Evolutionary conservation across 2,113 vertebrate species (phyloP).

Genomic region (Pogona vitticeps): DNA sequence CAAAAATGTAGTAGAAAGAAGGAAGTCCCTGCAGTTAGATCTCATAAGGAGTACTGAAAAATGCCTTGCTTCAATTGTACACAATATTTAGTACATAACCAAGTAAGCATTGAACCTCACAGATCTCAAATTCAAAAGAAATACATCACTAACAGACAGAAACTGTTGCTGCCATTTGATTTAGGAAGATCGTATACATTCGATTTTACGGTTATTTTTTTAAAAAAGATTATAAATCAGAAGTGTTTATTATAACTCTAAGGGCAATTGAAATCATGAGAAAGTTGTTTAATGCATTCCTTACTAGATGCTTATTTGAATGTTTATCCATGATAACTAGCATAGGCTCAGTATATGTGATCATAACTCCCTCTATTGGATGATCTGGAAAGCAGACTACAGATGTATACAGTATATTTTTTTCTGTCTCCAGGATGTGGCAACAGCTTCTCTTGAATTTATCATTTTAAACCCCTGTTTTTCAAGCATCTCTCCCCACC

Average conservation of each 20-base stretch:
- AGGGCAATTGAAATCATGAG: not conserved
- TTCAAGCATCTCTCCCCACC: not conserved
- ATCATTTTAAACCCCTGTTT: not conserved
- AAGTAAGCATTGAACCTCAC: not conserved
- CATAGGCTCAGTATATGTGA: conserved; percentile 21
- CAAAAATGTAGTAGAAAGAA: not conserved
- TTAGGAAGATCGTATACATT: not conserved
- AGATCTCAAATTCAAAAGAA: conserved; percentile 5
- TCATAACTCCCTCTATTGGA: conserved; percentile 57
- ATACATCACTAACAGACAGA: not conserved
- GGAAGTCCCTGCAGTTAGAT: not conserved
- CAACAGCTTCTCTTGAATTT: not conserved
- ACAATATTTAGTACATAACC: not conserved
- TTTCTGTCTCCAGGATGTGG: not conserved
- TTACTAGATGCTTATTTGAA: conserved; percentile 2
- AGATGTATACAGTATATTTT: not conserved
- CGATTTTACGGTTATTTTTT: not conserved
- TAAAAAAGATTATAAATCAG: not conserved
- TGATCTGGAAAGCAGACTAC: not conserved
- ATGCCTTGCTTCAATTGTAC: not conserved
- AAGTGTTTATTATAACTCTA: not conserved
- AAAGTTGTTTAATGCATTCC: not conserved
- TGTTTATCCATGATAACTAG: conserved; percentile 2
- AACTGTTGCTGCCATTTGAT: conserved; percentile 1
- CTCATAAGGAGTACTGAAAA: not conserved